Evolutionary conservation across 92 coral and sea anemone genomes (phyloP).

Genomic region (Palythoa heliodiscus): DNA sequence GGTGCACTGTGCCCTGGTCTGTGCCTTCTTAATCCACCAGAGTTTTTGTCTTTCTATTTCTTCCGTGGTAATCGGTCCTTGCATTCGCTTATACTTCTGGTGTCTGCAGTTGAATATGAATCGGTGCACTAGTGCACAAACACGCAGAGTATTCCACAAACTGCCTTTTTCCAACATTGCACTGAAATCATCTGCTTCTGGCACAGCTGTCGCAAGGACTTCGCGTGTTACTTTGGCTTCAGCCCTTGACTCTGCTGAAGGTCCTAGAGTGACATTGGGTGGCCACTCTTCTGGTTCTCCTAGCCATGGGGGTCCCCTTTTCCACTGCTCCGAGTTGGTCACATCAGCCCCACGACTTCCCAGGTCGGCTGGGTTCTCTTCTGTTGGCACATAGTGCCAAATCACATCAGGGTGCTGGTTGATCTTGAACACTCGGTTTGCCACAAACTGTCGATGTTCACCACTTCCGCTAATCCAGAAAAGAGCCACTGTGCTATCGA

Average conservation of each 20-base stretch:
- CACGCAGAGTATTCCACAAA: background rate
- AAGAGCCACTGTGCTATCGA: slow-evolving; percentile 26
- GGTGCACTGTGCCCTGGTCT: background rate
- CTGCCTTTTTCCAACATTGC: background rate
- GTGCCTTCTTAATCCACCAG: slow-evolving; percentile 1
- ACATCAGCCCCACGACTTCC: slow-evolving; percentile 36
- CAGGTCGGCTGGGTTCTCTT: slow-evolving; percentile 22
- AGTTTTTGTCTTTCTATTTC: background rate
- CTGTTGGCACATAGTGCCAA: slow-evolving; percentile 33
- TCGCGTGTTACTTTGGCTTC: slow-evolving; percentile 6
- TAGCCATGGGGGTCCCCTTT: slow-evolving; percentile 25
- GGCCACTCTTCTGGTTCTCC: slow-evolving; percentile 36
- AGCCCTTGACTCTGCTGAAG: slow-evolving; percentile 2
- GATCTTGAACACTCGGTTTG: too few relatives aligned
- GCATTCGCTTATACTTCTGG: background rate
- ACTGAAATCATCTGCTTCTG: background rate
- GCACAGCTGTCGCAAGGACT: slow-evolving; percentile 18
- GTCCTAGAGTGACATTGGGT: background rate
- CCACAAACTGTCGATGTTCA: slow-evolving; percentile 23
- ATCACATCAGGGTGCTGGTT: background rate
- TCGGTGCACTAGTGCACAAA: background rate
- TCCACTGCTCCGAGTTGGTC: slow-evolving; percentile 7
- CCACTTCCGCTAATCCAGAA: slow-evolving; percentile 28
- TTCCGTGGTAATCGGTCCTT: slow-evolving; percentile 31
- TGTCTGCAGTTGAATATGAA: slow-evolving; percentile 16